These are phyloP conservation scores for Pachypeltis micranthus DNA, from an alignment of 1,140 invertebrate species.

Conservation along the genomic window DNA sequence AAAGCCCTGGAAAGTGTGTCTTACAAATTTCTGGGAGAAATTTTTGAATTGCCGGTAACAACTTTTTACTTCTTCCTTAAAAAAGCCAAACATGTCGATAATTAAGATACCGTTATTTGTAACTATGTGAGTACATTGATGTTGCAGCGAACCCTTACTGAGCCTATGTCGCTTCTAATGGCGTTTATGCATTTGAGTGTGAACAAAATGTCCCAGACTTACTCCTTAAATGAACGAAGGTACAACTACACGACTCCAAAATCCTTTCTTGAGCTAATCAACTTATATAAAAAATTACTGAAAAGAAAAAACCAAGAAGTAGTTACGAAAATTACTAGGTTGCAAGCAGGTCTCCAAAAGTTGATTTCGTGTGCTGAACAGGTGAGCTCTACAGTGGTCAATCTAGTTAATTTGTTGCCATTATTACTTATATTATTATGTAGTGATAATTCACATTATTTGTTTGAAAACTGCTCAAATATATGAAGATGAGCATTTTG, in stretches of 20 bases:
- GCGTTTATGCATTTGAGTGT: slow-evolving; percentile 79
- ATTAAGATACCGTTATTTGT: too few species aligned
- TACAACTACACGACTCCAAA: slow-evolving; percentile 96
- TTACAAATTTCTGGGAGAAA: slow-evolving; percentile 62
- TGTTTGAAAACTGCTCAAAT: too few species aligned
- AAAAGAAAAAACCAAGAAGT: slow-evolving; percentile 63
- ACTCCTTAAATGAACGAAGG: slow-evolving; percentile 73
- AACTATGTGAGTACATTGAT: too few species aligned
- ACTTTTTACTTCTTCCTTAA: slow-evolving; percentile 6
- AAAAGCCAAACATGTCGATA: too few species aligned
- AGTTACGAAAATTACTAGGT: slow-evolving; percentile 59
- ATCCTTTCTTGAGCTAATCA: slow-evolving; percentile 88
- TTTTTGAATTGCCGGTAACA: slow-evolving; percentile 51
- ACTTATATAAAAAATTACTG: slow-evolving; percentile 72
- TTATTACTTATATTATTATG: too few species aligned
- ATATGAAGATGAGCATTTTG: too few species aligned
- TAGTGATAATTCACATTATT: too few species aligned
- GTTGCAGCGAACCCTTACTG: slow-evolving; percentile 40
- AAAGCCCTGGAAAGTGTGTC: slow-evolving; percentile 84
- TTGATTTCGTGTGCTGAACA: slow-evolving; percentile 69
- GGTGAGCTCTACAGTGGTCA: too few species aligned
- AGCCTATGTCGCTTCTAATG: slow-evolving; percentile 74
- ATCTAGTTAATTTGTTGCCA: too few species aligned
- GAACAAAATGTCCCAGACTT: slow-evolving; percentile 70
- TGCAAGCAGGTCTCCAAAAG: slow-evolving; percentile 82